Evolutionary conservation across 2,888 invertebrate genomes (phyloP), one percentile per base, ranked within the genome.

Genomic region (Tetragonula carbonaria): DNA sequence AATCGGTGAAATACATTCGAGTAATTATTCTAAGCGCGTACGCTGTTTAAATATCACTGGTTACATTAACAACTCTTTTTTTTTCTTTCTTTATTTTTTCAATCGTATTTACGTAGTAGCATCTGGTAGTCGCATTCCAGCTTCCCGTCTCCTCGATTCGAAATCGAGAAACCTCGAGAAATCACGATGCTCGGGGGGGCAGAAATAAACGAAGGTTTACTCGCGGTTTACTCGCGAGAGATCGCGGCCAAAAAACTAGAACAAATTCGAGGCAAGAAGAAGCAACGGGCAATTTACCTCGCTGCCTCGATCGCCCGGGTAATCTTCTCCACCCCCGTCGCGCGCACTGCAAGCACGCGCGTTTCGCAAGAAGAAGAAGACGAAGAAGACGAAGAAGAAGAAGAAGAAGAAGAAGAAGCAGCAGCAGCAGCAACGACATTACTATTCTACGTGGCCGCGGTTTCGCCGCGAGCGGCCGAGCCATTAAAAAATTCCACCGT

Each of bases 261-360:
- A 65, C 53, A 63, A 23, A 18, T 66, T 23, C 38, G 53, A 38
- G 23, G 53, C 65, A 74, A 74, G 65, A 73, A 62, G 62, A 74
- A 74, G 65, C 63, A 53, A 65, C 53, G 38, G 38, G 65, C 74
- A 65, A 74, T 84, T 71, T 80, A 78, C 72, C 50, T 23, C 72
- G 70, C 68, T 75, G 53, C 68, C 33, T 33, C n/a, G 74, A 78
- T 70, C 65, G 55, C 28, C 73, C 50, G 3, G 74, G 23, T 76
- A 57, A 78, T 79, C 83, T 77, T 16, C 5, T 53, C 74, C 74
- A 38, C 74, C 80, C 72, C 68, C 51, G 65, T 55, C 59, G 73
- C 59, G 73, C 33, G n/a, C 51, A 74, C 73, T 63, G 53, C 63
- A 65, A 74, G 51, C 74, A 65, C 63, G 63, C 51, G 74, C 63